Evolutionary conservation across 2,797 vertebrate genomes (phyloP).

Genomic region (Sphenopsis melanotis): DNA sequence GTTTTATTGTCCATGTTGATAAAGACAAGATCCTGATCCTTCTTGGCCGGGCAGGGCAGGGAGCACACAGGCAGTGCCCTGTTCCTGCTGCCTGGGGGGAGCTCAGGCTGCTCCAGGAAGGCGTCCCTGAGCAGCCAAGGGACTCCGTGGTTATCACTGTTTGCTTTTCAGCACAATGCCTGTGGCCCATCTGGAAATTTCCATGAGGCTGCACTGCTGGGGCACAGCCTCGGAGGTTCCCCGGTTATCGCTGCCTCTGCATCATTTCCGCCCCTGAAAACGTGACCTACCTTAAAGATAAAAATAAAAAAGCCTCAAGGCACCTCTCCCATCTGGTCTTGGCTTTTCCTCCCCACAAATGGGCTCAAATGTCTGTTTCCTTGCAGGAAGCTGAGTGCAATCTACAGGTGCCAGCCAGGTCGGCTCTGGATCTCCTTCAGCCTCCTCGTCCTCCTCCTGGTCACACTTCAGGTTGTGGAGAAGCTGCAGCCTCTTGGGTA

Average conservation of each 20-base stretch:
- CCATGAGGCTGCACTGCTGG: not conserved
- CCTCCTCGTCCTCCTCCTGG: conserved; percentile 68
- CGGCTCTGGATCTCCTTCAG: conserved; percentile 72
- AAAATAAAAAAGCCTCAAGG: too few relatives aligned
- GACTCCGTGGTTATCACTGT: not conserved
- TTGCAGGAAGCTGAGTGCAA: conserved; percentile 70
- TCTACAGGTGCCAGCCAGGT: conserved; percentile 63
- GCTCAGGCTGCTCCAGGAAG: not conserved
- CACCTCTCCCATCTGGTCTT: accelerated
- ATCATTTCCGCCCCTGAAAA: not conserved
- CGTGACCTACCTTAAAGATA: not conserved
- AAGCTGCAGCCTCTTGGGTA: conserved; percentile 72
- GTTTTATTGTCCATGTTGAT: not conserved
- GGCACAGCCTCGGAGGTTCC: not conserved
- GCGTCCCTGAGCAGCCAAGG: not conserved
- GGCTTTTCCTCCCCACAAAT: not conserved
- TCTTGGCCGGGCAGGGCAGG: not conserved
- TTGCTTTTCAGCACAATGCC: not conserved
- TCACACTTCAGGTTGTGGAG: conserved; percentile 73
- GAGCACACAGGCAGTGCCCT: not conserved
- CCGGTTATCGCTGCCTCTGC: not conserved
- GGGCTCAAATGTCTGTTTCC: not conserved
- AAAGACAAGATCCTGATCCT: not conserved
- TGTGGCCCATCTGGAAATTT: conserved; percentile 18
- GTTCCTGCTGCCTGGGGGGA: not conserved